Evolutionary conservation across 37 sponge, comb jelly and placozoan species (phyloP), one percentile per base, ranked within the genome.

Genomic region (Bolinopsis microptera): DNA sequence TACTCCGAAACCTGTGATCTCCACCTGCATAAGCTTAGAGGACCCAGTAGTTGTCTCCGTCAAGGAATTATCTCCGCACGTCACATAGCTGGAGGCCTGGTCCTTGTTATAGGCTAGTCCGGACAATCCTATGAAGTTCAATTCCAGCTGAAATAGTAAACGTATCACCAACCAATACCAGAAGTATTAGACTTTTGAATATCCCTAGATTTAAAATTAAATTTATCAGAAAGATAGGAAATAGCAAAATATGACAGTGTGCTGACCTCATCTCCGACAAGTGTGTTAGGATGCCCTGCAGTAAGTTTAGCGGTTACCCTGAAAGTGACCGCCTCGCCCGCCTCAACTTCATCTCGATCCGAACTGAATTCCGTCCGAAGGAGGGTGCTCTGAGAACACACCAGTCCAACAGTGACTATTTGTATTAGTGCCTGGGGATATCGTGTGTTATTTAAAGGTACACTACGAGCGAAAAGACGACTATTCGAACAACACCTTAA

Each of bases 241-340:
- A n/a, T n/a, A n/a, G n/a, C n/a, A n/a, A n/a, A n/a, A n/a, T n/a
- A n/a, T n/a, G n/a, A n/a, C n/a, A n/a, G n/a, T n/a, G n/a, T n/a
- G n/a, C n/a, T 80, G 1, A 86, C 90, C 90, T 86, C 48, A 39
- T 86, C 90, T 2, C 39, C 26, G 2, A 28, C 48, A 5, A 86
- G 90, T 40, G 24, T 27, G 25, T 40, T 28, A 25, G 90, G 90
- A 27, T 41, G 36, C 1, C 90, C 90, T 5, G 90, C 48, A 26
- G 41, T 41, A 30, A 38, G 36, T 3, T 8, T 9, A 39, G 38
- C 36, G 28, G 3, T 28, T 0, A 86, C 61, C 26, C 90, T 38
- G 61, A 86, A 86, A 18, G 90, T 86, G 0, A 86, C 31, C 0
- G 36, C 35, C 90, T 86, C 90, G 0, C 90, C 90, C 5, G 90